phyloP scores from a whole-genome alignment of 2,888 invertebrate species.

The Gisinianus flammeolus region DNA sequence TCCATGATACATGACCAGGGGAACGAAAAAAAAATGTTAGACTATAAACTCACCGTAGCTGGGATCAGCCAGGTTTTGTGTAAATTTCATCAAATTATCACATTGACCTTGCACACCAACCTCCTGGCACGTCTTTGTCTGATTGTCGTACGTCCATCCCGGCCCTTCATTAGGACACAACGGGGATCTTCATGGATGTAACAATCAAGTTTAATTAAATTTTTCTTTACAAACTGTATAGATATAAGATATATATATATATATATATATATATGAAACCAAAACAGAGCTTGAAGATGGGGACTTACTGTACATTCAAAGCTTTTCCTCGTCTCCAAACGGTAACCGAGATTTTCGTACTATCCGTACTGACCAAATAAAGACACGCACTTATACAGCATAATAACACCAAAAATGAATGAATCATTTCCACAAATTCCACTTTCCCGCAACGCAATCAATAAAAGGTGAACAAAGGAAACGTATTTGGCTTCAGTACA shows the following conservation, averaged over 20 bases:
- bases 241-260: no score
- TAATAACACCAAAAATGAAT: no score
- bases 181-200: constrained; percentile 22
- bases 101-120: constrained; percentile 30
- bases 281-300: background rate
- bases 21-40: no score
- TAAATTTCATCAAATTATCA: constrained; percentile 30
- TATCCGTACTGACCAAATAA: background rate
- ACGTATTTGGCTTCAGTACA: no score
- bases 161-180: constrained; percentile 27
- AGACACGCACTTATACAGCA: background rate
- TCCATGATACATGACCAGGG: no score
- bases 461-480: no score
- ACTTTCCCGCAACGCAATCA: no score
- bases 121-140: constrained; percentile 26
- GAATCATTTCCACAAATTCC: no score
- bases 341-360: constrained; percentile 8
- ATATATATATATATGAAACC: no score
- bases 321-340: constrained; percentile 23
- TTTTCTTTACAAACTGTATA: no score
- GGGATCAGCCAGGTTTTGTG: background rate
- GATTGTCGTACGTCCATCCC: constrained; percentile 28
- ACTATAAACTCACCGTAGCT: no score
- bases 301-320: constrained; percentile 15
- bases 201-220: constrained; percentile 2